Evolutionary conservation across 1,140 invertebrate genomes (phyloP).

Genomic region (Cyrtorhinus lividipennis): DNA sequence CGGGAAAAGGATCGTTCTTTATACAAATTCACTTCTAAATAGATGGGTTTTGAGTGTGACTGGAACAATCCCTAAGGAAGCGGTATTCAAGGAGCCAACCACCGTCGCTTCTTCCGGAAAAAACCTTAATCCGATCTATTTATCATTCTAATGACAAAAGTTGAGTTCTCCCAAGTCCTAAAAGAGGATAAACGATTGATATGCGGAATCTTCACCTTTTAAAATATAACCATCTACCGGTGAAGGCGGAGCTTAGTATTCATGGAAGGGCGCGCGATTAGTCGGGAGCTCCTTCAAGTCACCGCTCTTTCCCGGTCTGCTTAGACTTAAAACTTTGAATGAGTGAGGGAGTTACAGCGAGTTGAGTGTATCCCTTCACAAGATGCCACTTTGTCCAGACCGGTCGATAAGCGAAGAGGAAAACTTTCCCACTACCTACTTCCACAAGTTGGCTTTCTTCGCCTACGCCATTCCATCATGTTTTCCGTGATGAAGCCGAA

Average conservation of each 20-base stretch:
- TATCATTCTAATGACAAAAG: slow-evolving; percentile 8
- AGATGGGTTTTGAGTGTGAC: too few species aligned
- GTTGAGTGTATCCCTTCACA: not conserved
- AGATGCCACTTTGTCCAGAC: not conserved
- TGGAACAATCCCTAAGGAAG: too few species aligned
- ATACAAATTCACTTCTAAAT: too few species aligned
- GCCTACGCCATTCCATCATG: too few species aligned
- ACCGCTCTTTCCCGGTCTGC: not conserved
- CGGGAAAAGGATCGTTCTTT: too few species aligned
- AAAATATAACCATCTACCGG: not conserved
- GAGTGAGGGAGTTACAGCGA: not conserved
- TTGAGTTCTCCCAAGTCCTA: not conserved
- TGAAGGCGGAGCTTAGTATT: slow-evolving; percentile 3
- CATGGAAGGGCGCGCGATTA: not conserved
- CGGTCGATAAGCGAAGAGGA: not conserved
- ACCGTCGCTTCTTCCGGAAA: too few species aligned
- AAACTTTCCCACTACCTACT: not conserved
- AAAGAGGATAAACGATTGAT: slow-evolving; percentile 5
- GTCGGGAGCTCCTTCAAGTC: not conserved
- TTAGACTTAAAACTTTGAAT: not conserved
- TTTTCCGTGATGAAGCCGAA: too few species aligned
- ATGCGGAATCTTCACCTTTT: slow-evolving; percentile 6
- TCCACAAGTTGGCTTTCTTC: too few species aligned
- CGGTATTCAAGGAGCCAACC: too few species aligned
- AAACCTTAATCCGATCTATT: not conserved